Base-by-base conservation (phyloP, 2,888 invertebrate species). In the Tuta absoluta region DNA sequence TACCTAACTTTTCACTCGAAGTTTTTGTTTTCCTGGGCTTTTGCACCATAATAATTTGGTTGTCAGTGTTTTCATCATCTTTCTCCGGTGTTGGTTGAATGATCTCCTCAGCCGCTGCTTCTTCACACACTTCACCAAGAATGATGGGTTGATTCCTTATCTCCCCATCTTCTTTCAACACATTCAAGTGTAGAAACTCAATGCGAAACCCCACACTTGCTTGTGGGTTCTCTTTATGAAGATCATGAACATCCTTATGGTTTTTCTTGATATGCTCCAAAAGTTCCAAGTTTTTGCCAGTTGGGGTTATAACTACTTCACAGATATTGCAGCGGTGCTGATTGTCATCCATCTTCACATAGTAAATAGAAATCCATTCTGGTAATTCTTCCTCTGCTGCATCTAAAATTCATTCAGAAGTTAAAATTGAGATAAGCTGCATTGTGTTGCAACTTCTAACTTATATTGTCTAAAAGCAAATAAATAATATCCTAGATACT, bases 281-380 rank as follows among this genome's bases (percentile, higher is more conserved):
- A 0, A 86, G 72, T 21, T 79, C 75, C 72, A 28, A 0, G 82
- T 82, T 56, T 85, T 86, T 5, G 12, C 80, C 77, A 56, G 79
- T 75, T 0, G 75, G 71, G 14, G 69, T 67, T 10, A 90, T 64
- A 7, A 67, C 67, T 0, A 65, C 33, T 51, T 89, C 86, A 64
- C 91, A 91, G 41, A 91, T 75, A 65, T 88, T 91, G 69, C 91
- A 91, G 64, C 81, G 81, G 28, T 77, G 74, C 45, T 78, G 72
- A 0, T 70, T 72, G 0, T 80, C 75, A 0, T 68, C 64, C 21
- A 75, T 62, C 65, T 80, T 81, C 11, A 80, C 65, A 69, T 78
- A 91, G 71, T 90, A 91, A 67, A 90, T 87, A 1, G 80, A 75
- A 58, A 85, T 75, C 90, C 91, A 90, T 14, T 89, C 88, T 3